Evolutionary conservation across 2,113 vertebrate genomes (phyloP).

Genomic region (Hemicordylus capensis): DNA sequence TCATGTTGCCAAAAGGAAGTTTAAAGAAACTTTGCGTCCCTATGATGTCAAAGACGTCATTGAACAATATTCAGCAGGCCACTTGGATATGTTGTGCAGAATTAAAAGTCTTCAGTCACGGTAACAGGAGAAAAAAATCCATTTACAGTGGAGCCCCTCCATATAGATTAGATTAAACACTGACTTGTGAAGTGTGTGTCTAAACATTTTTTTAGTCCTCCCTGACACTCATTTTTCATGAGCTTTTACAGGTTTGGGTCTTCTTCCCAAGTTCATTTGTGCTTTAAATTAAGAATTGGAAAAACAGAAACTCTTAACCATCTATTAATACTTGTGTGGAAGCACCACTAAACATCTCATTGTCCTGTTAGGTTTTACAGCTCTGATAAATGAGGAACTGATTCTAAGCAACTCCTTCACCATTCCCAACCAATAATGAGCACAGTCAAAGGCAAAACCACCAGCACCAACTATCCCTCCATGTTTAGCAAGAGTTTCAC

Average conservation of each 20-base stretch:
- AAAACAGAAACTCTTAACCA: not conserved
- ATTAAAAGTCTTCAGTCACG: conserved; percentile 97
- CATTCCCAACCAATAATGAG: not conserved
- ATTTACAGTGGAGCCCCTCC: not conserved
- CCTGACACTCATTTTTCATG: not conserved
- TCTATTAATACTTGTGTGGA: not conserved
- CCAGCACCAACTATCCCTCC: not conserved
- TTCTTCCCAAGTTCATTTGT: conserved; percentile 17
- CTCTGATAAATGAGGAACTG: not conserved
- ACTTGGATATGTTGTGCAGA: conserved; percentile 95
- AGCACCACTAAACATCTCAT: not conserved
- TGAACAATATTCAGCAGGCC: conserved; percentile 96
- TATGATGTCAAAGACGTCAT: conserved; percentile 99
- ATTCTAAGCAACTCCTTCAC: not conserved
- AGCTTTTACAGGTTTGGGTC: not conserved
- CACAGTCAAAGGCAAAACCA: not conserved
- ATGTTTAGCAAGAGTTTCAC: too few relatives aligned
- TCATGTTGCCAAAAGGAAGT: conserved; percentile 96
- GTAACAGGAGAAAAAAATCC: conserved; percentile 72
- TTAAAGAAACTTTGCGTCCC: conserved; percentile 94
- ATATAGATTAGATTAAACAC: not conserved
- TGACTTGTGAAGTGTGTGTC: not conserved
- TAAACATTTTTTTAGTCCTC: not conserved
- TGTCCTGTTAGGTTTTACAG: not conserved
- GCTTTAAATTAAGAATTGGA: not conserved